Conservation (phyloP, 2,113 vertebrate genomes). For the Pelusios castaneus region DNA sequence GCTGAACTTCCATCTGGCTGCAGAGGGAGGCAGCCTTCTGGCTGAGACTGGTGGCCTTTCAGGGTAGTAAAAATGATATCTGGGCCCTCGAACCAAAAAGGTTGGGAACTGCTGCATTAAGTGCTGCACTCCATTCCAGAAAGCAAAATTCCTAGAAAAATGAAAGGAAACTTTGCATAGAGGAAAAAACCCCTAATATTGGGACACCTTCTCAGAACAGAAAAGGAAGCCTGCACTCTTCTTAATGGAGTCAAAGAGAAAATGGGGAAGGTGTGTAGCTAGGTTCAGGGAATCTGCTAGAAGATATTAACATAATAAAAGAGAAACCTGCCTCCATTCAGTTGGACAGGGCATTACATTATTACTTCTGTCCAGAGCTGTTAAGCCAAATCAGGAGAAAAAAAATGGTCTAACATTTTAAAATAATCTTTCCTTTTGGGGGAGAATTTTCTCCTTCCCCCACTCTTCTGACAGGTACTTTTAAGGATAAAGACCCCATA, state of each 20-base stretch:
- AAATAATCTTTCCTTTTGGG: background rate
- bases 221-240: background rate
- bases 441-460: background rate
- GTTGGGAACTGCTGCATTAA: background rate
- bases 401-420: background rate
- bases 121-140: background rate
- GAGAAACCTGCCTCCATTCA: background rate
- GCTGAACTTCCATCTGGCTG: too few relatives aligned
- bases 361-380: background rate
- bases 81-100: too few relatives aligned
- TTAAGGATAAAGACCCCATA: background rate
- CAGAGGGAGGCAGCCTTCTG: too few relatives aligned
- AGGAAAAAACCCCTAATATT: background rate
- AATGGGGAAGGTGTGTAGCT: background rate
- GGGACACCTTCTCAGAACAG: too few relatives aligned
- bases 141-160: background rate
- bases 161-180: background rate
- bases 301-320: background rate
- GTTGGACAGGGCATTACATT: background rate
- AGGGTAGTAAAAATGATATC: too few relatives aligned
- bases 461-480: background rate
- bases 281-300: background rate
- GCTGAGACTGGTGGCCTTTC: too few relatives aligned
- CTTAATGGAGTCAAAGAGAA: too few relatives aligned
- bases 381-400: background rate